A percentile compares a stretch with the other conserved stretches of the same genome.
phyloP scores from a whole-genome alignment of 2,113 vertebrate species.

The Lepisosteus osseus region DNA sequence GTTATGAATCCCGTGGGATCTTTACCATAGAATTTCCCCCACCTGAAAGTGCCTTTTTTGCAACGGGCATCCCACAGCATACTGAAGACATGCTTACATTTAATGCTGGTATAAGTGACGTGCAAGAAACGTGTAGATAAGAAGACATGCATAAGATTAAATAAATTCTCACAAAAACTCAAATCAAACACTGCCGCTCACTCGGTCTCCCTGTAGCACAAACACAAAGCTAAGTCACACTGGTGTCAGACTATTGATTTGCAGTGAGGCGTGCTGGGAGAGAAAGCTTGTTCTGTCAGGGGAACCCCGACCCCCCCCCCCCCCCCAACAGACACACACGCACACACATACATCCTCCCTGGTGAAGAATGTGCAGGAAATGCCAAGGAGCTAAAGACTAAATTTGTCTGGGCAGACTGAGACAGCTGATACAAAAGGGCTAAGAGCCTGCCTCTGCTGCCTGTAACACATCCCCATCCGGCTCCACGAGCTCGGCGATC shows the following conservation, averaged over 20 bases:
- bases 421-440: constrained; percentile 7
- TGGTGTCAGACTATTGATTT: not conserved
- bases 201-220: too few relatives aligned
- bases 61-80: too few relatives aligned
- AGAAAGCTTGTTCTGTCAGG: not conserved
- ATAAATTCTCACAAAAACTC: too few relatives aligned
- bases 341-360: not conserved
- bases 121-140: too few relatives aligned
- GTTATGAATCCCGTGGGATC: too few relatives aligned
- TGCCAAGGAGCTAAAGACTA: constrained; percentile 5
- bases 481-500: not conserved
- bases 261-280: not conserved
- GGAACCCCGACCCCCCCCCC: not conserved
- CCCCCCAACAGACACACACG: not conserved
- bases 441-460: not conserved
- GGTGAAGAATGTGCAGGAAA: constrained; percentile 9
- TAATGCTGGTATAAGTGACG: too few relatives aligned
- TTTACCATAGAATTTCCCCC: too few relatives aligned
- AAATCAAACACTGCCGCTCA: too few relatives aligned
- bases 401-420: constrained; percentile 7
- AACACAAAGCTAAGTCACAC: not conserved
- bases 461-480: constrained; percentile 3
- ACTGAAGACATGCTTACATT: too few relatives aligned
- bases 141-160: too few relatives aligned
- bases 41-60: too few relatives aligned